Evolutionary conservation across 2,113 vertebrate genomes (phyloP), one percentile per base, ranked within the genome.

Genomic region (Perca schrenkii): DNA sequence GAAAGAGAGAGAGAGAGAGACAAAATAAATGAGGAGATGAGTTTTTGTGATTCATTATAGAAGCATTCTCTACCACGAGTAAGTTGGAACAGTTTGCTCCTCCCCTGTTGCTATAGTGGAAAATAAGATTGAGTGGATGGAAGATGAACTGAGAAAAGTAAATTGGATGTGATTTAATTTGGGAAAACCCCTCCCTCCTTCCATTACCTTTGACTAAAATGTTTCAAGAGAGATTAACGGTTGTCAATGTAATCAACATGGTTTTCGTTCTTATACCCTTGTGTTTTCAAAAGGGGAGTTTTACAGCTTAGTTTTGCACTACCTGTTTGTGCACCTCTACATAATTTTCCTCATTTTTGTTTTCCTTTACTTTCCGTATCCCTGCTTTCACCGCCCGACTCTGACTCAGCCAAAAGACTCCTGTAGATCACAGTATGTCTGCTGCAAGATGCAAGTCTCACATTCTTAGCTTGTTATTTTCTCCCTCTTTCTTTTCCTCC

Each of bases 1-100:
- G 50, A 15, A 21, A 77, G 8, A 83, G 52, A 56, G n/a, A 63
- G 50, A 15, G 22, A 77, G 22, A 77, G 11, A 83, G 57, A 56
- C 3, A n/a, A 60, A 13, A 49, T 46, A 84, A 74, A 65, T 50
- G 54, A 80, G 65, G 40, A 56, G 77, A 77, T 82, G 53, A 71
- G 31, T 79, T 81, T 83, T 82, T 72, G 52, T 83, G 25, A 80
- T 86, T 77, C 64, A 70, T 47, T 62, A 63, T 50, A 4, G 36
- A 68, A 67, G 61, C n/a, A 81, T 86, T 54, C 77, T 66, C 74
- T 74, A 14, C 58, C 46, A 74, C 85, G 56, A 77, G 68, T 80
- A 61, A 70, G 17, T 49, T 80, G 46, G 49, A 21, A 0, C 62
- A 19, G 17, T 69, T 63, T 46, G 16, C 46, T 74, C 62, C 46